Evolutionary conservation across 2,888 invertebrate species (phyloP).

Genomic region (Cephonodes hylas): DNA sequence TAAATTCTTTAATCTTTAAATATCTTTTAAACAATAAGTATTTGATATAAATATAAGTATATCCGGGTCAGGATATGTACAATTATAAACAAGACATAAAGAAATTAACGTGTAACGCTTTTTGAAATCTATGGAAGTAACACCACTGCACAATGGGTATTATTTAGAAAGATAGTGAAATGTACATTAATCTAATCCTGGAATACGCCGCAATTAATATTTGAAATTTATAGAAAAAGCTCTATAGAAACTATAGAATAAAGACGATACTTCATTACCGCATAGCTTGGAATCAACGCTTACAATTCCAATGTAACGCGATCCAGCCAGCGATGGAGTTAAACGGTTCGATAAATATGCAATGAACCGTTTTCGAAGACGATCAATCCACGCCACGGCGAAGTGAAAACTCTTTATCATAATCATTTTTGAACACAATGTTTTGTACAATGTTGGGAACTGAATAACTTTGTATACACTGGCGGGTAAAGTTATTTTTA

Average conservation of each 20-base stretch:
- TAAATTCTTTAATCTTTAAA: too few relatives aligned
- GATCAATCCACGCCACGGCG: slow-evolving; percentile 55
- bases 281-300: neutral
- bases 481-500: too few relatives aligned
- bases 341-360: slow-evolving; percentile 64
- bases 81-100: too few relatives aligned
- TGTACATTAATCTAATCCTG: too few relatives aligned
- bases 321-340: slow-evolving; percentile 26
- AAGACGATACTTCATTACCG: slow-evolving; percentile 7
- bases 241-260: too few relatives aligned
- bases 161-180: too few relatives aligned
- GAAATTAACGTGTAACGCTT: too few relatives aligned
- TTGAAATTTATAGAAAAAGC: neutral
- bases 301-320: slow-evolving; percentile 13
- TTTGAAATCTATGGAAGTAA: too few relatives aligned
- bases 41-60: too few relatives aligned
- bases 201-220: neutral
- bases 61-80: too few relatives aligned
- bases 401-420: slow-evolving; percentile 7
- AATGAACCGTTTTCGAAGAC: slow-evolving; percentile 47
- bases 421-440: slow-evolving; percentile 1
- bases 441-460: neutral
- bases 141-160: too few relatives aligned
- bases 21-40: too few relatives aligned
- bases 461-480: neutral